These are phyloP conservation scores for Eubasilissa regina DNA, from an alignment of 1,140 invertebrate genomes.

Conservation along the genomic window DNA sequence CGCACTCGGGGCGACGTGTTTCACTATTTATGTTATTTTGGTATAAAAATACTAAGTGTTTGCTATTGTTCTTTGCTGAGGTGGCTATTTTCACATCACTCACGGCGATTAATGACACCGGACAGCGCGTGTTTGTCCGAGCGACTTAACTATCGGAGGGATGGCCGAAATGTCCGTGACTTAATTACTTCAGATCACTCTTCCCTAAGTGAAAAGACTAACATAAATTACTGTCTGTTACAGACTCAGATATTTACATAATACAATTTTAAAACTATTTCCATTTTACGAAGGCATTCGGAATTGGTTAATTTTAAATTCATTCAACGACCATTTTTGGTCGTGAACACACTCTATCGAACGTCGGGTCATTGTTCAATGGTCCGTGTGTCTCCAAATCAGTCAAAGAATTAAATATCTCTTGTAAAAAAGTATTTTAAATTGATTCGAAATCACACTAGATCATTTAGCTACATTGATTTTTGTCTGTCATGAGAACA, in stretches of 20 bases:
- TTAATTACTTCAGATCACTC: conserved; percentile 9
- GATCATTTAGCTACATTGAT: too few species aligned
- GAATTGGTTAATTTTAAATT: too few species aligned
- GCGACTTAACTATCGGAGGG: conserved; percentile 7
- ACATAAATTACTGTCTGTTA: not conserved
- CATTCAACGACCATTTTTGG: too few species aligned
- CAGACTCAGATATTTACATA: not conserved
- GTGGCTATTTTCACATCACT: conserved; percentile 26
- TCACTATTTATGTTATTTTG: not conserved
- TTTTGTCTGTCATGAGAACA: too few species aligned
- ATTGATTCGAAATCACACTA: too few species aligned
- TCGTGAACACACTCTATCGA: too few species aligned
- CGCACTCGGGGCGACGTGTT: not conserved
- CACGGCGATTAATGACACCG: conserved; percentile 7
- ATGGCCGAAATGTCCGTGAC: not conserved
- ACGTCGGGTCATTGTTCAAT: too few species aligned
- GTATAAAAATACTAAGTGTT: conserved; percentile 11
- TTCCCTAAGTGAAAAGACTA: conserved; percentile 1
- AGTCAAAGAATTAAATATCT: too few species aligned
- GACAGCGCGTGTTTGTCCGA: conserved; percentile 14
- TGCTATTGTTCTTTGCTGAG: conserved; percentile 22
- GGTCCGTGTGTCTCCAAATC: too few species aligned
- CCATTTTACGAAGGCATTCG: too few species aligned
- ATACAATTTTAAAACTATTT: not conserved
- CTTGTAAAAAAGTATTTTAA: too few species aligned